Evolutionary conservation across 2,888 invertebrate species (phyloP), one percentile per base, ranked within the genome.

Genomic region (Drosophila rellima): DNA sequence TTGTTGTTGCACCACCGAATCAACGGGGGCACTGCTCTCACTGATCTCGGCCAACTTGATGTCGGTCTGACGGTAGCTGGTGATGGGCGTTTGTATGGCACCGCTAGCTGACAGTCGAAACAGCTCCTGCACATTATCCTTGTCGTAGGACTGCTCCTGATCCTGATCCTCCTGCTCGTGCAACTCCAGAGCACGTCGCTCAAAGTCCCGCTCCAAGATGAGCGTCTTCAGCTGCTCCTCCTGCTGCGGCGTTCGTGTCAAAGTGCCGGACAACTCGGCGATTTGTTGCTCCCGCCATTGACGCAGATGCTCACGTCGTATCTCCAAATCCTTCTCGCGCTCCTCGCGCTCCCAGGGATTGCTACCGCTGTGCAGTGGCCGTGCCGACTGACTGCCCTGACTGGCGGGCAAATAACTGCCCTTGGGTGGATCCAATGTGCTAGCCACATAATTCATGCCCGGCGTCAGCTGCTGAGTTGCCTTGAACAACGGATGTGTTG

Each of bases 331-430:
- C 81, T 96, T 95, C 93, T 98, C 98, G 83, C 96, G 95, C 92
- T 98, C 98, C 93, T 98, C 98, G 26, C 98, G 94, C 88, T 98
- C 97, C 98, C 98, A 98, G 1, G 98, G 98, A 94, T 97, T 97
- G 83, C 95, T 94, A 90, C 93, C 92, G 59, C 91, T 90, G 40
- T 86, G 84, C 42, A 75, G 29, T 5, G 77, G 66, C 3, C 71
- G 70, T 0, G 66, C 51, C 35, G 35, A 35, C n/a, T 35, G 35
- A 3, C 74, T 18, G 0, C 66, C 7, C 11, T 77, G 83, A 44
- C 29, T 66, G 51, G 87, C 90, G 11, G 95, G 94, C 92, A 96
- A 95, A 91, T 95, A 96, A 29, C 95, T 95, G 87, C 96, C 95
- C 82, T 96, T 95, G 0, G 96, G 96, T 13, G 95, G 95, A 91